Evolutionary conservation across 2,888 invertebrate genomes (phyloP).

Genomic region (Pimpla rufipes): DNA sequence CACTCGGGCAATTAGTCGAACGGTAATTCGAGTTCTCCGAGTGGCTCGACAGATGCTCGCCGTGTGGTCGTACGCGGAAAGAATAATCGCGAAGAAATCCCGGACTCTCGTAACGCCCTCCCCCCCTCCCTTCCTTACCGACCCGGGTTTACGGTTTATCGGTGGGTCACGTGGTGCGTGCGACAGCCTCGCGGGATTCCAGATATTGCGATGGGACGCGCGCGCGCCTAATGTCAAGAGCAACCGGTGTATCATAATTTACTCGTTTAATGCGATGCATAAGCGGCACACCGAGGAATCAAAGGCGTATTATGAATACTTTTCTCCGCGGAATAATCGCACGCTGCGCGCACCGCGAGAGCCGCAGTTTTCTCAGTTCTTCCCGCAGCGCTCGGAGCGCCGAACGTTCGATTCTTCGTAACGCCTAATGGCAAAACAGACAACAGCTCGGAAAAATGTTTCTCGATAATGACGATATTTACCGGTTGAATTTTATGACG

Average conservation of each 20-base stretch:
- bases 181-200: background rate
- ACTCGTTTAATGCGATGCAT: constrained; percentile 36
- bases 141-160: no score
- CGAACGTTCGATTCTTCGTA: background rate
- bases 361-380: background rate
- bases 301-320: background rate
- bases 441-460: no score
- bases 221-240: constrained; percentile 77
- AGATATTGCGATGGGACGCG: constrained; percentile 46
- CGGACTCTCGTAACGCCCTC: constrained; percentile 8
- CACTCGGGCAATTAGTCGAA: constrained; percentile 43
- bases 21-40: constrained; percentile 42
- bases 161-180: constrained; percentile 11
- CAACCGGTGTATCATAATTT: constrained; percentile 71
- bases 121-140: no score
- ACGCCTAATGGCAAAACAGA: background rate
- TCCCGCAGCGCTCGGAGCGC: background rate
- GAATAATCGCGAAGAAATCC: constrained; percentile 45
- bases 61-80: constrained; percentile 9
- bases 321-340: background rate
- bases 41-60: constrained; percentile 4
- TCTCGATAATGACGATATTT: no score
- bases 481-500: no score
- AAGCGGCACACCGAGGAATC: constrained; percentile 2
- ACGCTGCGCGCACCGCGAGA: no score